Evolutionary conservation across 2,113 vertebrate species (phyloP).

Genomic region (Triplophysa dalaica): DNA sequence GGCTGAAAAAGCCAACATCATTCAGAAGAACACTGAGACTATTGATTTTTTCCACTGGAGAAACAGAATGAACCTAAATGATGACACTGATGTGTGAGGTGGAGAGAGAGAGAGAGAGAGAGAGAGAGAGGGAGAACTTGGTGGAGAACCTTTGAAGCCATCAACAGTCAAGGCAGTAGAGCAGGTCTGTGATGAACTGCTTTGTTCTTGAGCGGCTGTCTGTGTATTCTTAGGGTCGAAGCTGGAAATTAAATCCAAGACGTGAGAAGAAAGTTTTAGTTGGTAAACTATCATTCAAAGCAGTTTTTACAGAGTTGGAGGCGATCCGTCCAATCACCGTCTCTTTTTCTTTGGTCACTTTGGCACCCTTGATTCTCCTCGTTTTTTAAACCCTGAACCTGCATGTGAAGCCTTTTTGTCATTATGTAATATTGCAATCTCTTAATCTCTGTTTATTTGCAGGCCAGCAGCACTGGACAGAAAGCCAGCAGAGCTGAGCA

Average conservation of each 20-base stretch:
- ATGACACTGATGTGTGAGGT: background rate
- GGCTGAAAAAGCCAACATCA: background rate
- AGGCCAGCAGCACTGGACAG: constrained; percentile 86
- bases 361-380: background rate
- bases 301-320: too few species aligned
- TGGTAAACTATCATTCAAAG: too few species aligned
- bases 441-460: constrained; percentile 26
- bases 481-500: constrained; percentile 84
- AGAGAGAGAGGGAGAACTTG: background rate
- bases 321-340: too few species aligned
- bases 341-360: background rate
- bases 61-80: constrained; percentile 1
- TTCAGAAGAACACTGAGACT: background rate
- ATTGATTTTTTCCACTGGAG: constrained; percentile 15
- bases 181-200: background rate
- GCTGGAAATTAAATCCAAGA: background rate
- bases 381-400: background rate
- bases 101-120: background rate
- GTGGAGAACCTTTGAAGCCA: background rate
- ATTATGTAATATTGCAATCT: background rate
- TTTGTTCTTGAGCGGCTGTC: background rate
- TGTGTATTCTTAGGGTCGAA: background rate
- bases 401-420: background rate
- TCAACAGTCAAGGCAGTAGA: background rate
- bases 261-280: too few species aligned